These are phyloP conservation scores for Onychorhynchus coronatus DNA, from an alignment of 2,113 vertebrate genomes.

Conservation along the genomic window DNA sequence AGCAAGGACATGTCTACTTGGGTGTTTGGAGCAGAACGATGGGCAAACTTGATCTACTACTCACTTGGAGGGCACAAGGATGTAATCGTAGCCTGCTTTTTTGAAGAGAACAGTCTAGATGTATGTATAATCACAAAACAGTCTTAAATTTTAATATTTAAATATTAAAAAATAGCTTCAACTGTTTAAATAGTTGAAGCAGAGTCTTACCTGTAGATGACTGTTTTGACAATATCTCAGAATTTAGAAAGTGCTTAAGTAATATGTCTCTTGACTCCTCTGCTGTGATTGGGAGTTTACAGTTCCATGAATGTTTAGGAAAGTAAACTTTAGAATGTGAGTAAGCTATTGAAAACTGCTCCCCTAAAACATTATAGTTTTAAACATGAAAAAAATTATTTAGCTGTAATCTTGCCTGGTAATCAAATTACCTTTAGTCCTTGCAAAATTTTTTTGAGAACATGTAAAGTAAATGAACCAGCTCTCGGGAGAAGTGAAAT, in stretches of 20 bases:
- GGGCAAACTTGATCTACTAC: constrained; percentile 94
- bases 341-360: background rate
- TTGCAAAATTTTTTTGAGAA: background rate
- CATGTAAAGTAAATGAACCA: background rate
- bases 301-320: background rate
- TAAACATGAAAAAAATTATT: background rate
- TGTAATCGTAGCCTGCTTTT: constrained; percentile 89
- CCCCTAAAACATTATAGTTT: fast-evolving
- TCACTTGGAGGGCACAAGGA: constrained; percentile 93
- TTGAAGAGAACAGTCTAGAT: constrained; percentile 90
- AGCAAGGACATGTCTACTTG: constrained; percentile 97
- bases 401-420: background rate
- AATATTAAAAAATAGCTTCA: too few relatives aligned
- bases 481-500: background rate
- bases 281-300: background rate
- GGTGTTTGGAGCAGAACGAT: constrained; percentile 96
- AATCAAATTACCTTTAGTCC: background rate
- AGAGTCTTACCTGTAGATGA: background rate
- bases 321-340: background rate
- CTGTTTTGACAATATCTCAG: background rate
- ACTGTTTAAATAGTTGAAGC: background rate
- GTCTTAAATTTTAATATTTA: background rate
- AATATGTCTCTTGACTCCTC: background rate
- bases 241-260: fast-evolving
- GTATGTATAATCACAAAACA: constrained; percentile 71